Evolutionary conservation across 2,113 vertebrate species (phyloP), one percentile per base, ranked within the genome.

Genomic region (Labrus mixtus): DNA sequence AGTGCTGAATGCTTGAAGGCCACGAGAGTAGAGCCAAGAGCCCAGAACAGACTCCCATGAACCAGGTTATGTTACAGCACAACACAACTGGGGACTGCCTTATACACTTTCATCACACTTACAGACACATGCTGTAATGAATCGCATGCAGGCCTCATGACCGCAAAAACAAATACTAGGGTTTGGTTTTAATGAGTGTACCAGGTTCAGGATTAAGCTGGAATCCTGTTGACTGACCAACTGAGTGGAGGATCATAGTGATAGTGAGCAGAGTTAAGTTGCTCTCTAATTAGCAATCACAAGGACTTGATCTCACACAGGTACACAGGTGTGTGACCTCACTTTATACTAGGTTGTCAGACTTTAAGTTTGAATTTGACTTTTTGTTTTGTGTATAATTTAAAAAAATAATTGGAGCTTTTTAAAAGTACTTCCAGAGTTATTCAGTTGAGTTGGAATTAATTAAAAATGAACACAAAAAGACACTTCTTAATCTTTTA

Each of bases 181-280:
- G 76, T 83, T 79, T 84, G 77, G 51, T 78, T 89, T 86, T 88
- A 83, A 90, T 78, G 76, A 84, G 77, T 73, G 78, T 88, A 88
- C 79, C 78, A 82, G 79, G 67, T 79, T 91, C 62, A 76, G 53
- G 88, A 71, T 86, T 85, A 86, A 68, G 61, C 79, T 83, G 89
- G 83, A 89, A 91, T 79, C 82, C 58, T 89, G 86, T 81, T 92
- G 89, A 89, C 73, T 82, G 86, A 82, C 78, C 87, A 85, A 57
- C 73, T 81, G 84, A 85, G 84, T 54, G 51, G 76, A 54, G 54
- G 59, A 73, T 66, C 75, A 46, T 65, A 83, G 76, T 85, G 80
- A 88, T 82, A 90, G 83, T 87, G 66, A 61, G 63, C 51, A 59
- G 83, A 70, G 59, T 91, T 82, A 50, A 55, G 70, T 90, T 91